Percentiles rank a stretch among this genome's conserved stretches.
Conservation (phyloP, 2,113 vertebrate species). For the Crotalus viridis region DNA sequence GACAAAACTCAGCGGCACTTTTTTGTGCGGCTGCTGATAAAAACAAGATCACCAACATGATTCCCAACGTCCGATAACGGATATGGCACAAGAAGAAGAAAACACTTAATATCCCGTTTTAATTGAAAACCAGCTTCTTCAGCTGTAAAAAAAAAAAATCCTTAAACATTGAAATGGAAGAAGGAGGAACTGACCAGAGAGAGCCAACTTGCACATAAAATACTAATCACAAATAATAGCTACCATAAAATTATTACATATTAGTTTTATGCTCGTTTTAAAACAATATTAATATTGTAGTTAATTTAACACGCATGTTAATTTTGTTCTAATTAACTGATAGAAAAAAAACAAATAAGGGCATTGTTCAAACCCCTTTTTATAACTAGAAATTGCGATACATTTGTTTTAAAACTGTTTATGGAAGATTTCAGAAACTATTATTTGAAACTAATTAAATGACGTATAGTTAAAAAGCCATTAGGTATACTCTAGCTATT, state of each 20-base stretch:
- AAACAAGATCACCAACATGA: too few species aligned
- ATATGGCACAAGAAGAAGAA: too few species aligned
- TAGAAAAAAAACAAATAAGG: conserved; percentile 21
- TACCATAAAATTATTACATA: conserved; percentile 29
- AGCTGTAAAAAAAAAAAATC: conserved; percentile 3
- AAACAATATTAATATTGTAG: conserved; percentile 8
- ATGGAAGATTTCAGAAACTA: conserved; percentile 1
- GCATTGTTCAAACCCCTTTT: not conserved
- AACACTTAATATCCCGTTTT: not conserved
- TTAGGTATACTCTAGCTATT: not conserved
- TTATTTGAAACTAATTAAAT: conserved; percentile 5
- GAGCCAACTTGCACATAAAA: not conserved
- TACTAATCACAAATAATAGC: conserved; percentile 29
- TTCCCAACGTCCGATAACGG: too few species aligned
- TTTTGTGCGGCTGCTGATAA: too few species aligned
- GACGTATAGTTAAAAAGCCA: not conserved
- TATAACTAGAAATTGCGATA: not conserved
- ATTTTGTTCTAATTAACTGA: conserved; percentile 37
- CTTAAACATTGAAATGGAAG: conserved; percentile 42
- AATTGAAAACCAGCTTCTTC: conserved; percentile 35
- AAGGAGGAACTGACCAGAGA: not conserved
- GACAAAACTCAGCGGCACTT: too few species aligned
- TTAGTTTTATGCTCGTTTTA: conserved; percentile 17
- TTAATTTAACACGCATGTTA: conserved; percentile 30
- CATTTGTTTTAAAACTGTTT: not conserved